phyloP scores from a whole-genome alignment of 2,888 invertebrate species.

The Ochropleura leucogaster region DNA sequence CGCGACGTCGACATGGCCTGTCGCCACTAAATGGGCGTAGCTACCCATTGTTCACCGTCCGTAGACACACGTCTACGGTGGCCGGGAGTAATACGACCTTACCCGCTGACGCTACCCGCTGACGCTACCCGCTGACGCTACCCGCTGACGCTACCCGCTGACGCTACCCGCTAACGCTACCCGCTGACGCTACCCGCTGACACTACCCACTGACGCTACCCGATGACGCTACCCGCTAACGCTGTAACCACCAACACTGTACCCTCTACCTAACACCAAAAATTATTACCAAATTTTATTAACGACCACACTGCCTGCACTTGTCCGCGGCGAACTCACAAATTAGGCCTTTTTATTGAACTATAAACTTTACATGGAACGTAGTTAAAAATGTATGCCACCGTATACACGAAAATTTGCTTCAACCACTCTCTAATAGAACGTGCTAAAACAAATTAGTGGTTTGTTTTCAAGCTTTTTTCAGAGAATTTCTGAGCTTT shows the following conservation, averaged over 20 bases:
- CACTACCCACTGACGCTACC: too few species aligned
- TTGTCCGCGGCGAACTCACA: conserved; percentile 47
- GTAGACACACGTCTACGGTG: too few species aligned
- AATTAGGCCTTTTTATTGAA: conserved; percentile 56
- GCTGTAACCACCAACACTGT: neutral
- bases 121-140: conserved; percentile 9
- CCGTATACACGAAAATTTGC: neutral
- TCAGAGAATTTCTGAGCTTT: too few species aligned
- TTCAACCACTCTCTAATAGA: neutral
- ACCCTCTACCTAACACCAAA: conserved; percentile 8
- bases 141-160: conserved; percentile 8
- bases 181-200: conserved; percentile 14
- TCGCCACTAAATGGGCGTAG: too few species aligned
- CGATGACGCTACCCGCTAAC: conserved; percentile 23
- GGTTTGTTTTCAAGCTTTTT: neutral
- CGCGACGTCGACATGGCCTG: too few species aligned
- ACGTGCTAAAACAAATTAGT: neutral
- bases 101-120: conserved; percentile 27
- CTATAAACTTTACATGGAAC: conserved; percentile 30
- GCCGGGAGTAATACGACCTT: too few species aligned
- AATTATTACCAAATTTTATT: conserved; percentile 62
- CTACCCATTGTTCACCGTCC: too few species aligned
- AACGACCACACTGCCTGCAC: conserved; percentile 55
- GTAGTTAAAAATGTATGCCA: conserved; percentile 35
- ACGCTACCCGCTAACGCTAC: conserved; percentile 12